Base-by-base conservation (phyloP, 35 echinoderm and acorn worm species). In the Lytechinus variegatus region DNA sequence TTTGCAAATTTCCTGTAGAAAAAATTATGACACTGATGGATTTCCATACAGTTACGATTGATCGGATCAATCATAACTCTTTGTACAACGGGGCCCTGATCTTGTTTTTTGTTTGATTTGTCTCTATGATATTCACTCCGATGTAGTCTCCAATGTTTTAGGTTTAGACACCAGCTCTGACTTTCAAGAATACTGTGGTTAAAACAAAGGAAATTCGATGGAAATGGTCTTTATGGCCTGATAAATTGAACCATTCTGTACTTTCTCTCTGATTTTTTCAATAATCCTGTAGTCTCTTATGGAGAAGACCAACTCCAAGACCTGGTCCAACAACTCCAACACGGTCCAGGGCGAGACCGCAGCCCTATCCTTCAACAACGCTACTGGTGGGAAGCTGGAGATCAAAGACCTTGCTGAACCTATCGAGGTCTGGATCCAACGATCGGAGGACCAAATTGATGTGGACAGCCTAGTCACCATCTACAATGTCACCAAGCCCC, bases 331-430 rank as follows among this genome's bases (percentile, higher is more conserved):
- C 87, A 87, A 54, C 9, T 98, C 97, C 1, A 86, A 52, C 12
- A 95, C 58, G 54, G 94, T 98, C 0, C 95, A 96, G 61, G 97
- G 97, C 19, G 61, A 90, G 53, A 97, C 96, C 12, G 97, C 96
- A 6, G 87, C 95, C 28, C 87, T 98, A 53, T 96, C 55, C 88
- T 97, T 98, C 92, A 86, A 86, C 3, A 98, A 98, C 54, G 97
- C 97, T 33, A 96, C 97, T 27, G 97, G 97, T 2, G 95, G 95
- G 14, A 53, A 53, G 3, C 97, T 98, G 72, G 89, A 89, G 19
- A 96, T 98, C 54, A 94, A 89, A 19, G 95, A 98, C 33, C 95
- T 98, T 51, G 96, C 94, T 27, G 97, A 96, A 53, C 97, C 97
- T 7, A 97, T 97, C 44, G 97, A 96, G 91, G 91, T 97, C 7